phyloP scores from a whole-genome alignment of 2,797 vertebrate genomes.

The Limosa lapponica region DNA sequence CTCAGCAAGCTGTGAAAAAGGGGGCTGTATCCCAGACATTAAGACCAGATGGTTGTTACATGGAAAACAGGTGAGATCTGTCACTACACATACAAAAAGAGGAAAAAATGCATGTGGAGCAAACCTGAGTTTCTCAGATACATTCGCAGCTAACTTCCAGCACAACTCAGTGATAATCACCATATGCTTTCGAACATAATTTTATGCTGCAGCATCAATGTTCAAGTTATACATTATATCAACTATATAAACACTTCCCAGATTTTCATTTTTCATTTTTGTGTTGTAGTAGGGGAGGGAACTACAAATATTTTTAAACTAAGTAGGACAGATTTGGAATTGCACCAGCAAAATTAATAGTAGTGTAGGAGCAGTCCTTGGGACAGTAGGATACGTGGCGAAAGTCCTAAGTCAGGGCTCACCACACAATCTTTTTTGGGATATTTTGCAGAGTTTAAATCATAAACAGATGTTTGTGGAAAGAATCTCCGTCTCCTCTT shows the following conservation, averaged over 20 bases:
- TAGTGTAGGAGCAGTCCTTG: neutral
- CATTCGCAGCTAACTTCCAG: neutral
- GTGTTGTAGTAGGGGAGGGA: neutral
- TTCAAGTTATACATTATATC: neutral
- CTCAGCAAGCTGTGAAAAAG: neutral
- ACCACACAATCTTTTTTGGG: conserved; percentile 19
- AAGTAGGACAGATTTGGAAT: neutral
- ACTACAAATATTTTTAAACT: neutral
- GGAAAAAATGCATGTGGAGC: neutral
- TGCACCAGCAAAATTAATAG: conserved; percentile 4
- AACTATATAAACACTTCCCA: neutral
- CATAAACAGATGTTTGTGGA: conserved; percentile 67
- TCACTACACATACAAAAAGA: neutral
- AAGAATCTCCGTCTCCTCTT: conserved; percentile 31
- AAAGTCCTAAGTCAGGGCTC: conserved; percentile 37
- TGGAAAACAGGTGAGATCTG: neutral
- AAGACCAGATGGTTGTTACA: neutral
- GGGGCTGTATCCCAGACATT: neutral
- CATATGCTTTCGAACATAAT: neutral
- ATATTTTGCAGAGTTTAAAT: conserved; percentile 62
- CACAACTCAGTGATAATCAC: neutral
- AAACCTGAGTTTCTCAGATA: neutral
- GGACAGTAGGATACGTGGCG: neutral
- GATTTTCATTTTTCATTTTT: neutral
- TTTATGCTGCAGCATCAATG: neutral